Evolutionary conservation across 2,888 invertebrate genomes (phyloP).

Genomic region (Ferdinandea cuprea): DNA sequence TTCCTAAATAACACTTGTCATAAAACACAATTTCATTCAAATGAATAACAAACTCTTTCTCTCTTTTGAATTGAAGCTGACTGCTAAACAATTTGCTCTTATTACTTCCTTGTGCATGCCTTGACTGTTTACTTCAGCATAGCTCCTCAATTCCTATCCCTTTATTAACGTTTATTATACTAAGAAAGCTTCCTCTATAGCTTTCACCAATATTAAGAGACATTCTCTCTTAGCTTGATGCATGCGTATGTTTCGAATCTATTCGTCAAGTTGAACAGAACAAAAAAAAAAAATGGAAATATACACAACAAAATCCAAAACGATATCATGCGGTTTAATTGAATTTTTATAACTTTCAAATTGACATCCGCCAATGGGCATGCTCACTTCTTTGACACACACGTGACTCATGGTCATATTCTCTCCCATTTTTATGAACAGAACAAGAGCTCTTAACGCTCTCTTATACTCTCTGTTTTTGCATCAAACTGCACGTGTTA

Average conservation of each 20-base stretch:
- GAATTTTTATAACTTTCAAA: constrained; percentile 55
- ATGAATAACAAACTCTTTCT: neutral
- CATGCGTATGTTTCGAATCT: constrained; percentile 36
- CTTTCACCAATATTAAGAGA: constrained; percentile 17
- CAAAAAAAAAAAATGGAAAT: neutral
- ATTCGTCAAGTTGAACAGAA: constrained; percentile 8
- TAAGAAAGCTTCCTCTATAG: constrained; percentile 30
- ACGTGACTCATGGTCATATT: constrained; percentile 60
- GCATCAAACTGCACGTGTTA: constrained; percentile 62
- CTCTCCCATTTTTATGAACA: constrained; percentile 11
- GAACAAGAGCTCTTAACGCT: constrained; percentile 18
- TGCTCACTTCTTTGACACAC: constrained; percentile 52
- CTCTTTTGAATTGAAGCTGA: neutral
- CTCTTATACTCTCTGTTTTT: constrained; percentile 35
- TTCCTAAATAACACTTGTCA: neutral
- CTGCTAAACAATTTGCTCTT: neutral
- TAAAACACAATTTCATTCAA: neutral
- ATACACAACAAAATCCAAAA: too few species aligned
- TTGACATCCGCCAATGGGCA: constrained; percentile 58
- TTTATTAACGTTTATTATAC: neutral
- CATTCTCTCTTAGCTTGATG: constrained; percentile 25
- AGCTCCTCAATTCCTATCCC: neutral
- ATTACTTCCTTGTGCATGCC: neutral
- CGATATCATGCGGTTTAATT: constrained; percentile 65
- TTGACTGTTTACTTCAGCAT: neutral